A percentile compares a stretch with the other conserved stretches of the same genome.
Conservation (phyloP, 2,888 invertebrate genomes). For the Noctua janthe region DNA sequence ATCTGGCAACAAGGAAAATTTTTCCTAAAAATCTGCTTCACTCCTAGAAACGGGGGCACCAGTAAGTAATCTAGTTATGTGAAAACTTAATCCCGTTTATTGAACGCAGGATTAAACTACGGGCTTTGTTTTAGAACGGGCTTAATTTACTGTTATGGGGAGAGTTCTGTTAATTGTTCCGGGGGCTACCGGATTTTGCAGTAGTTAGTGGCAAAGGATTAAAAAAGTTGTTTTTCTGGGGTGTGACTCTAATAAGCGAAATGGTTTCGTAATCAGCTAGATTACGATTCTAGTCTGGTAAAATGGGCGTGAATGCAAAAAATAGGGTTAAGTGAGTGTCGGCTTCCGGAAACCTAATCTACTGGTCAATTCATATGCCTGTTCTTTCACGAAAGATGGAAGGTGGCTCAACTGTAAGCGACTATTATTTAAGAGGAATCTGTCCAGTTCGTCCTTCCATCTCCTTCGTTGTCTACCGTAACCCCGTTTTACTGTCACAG, state of each 20-base stretch:
- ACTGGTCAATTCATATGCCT: neutral
- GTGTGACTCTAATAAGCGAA: neutral
- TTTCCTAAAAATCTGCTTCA: constrained; percentile 8
- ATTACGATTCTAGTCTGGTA: neutral
- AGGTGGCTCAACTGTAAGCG: neutral
- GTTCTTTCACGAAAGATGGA: neutral
- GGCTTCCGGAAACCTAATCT: neutral
- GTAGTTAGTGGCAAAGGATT: constrained; percentile 6
- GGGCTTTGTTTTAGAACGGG: constrained; percentile 35
- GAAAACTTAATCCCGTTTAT: constrained; percentile 61
- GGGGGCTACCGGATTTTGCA: constrained; percentile 23
- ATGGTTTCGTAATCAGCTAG: neutral
- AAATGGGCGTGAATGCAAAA: neutral
- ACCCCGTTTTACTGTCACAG: neutral
- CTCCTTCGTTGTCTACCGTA: neutral
- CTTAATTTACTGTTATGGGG: constrained; percentile 45
- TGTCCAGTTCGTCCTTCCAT: neutral
- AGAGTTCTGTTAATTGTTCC: constrained; percentile 49
- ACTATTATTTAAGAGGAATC: neutral
- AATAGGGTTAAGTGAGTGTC: neutral
- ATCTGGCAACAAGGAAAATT: neutral
- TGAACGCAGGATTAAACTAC: constrained; percentile 38
- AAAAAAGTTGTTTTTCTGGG: neutral
- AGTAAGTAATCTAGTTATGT: constrained; percentile 49
- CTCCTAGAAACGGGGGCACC: constrained; percentile 41